phyloP scores from a whole-genome alignment of 2,797 vertebrate species.

The Otolemur crassicaudatus region DNA sequence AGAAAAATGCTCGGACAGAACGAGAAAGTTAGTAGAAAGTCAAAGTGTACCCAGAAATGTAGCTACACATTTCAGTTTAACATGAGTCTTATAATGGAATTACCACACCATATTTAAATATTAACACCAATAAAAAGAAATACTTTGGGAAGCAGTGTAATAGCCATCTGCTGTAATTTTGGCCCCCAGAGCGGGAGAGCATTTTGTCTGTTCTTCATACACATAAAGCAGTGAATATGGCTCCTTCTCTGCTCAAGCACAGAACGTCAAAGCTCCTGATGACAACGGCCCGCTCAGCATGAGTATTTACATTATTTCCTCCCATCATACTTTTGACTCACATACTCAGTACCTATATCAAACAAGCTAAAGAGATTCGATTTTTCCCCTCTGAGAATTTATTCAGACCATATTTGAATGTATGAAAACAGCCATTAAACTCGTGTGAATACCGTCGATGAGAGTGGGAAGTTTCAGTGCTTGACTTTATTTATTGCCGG shows the following conservation, averaged over 20 bases:
- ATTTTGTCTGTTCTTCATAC: background rate
- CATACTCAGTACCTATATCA: background rate
- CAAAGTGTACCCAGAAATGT: constrained; percentile 53
- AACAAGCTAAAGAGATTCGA: background rate
- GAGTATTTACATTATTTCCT: background rate
- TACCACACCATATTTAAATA: background rate
- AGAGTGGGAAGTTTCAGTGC: background rate
- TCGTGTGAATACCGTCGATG: background rate
- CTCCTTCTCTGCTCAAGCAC: background rate
- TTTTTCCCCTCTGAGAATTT: constrained; percentile 11
- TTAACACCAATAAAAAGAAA: constrained; percentile 48
- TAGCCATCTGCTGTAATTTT: background rate
- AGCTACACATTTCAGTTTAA: constrained; percentile 28
- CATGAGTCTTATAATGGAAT: constrained; percentile 37
- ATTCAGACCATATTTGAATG: background rate
- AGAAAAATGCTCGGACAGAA: background rate
- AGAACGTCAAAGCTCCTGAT: background rate
- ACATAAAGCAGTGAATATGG: background rate
- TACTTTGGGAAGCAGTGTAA: background rate
- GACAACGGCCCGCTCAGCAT: background rate
- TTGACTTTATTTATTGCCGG: background rate
- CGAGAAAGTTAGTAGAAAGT: constrained; percentile 40
- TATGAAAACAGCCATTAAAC: background rate
- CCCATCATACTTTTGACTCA: background rate
- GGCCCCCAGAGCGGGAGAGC: background rate